Conservation (phyloP, 2,888 invertebrate genomes). For the Lithodes maja region DNA sequence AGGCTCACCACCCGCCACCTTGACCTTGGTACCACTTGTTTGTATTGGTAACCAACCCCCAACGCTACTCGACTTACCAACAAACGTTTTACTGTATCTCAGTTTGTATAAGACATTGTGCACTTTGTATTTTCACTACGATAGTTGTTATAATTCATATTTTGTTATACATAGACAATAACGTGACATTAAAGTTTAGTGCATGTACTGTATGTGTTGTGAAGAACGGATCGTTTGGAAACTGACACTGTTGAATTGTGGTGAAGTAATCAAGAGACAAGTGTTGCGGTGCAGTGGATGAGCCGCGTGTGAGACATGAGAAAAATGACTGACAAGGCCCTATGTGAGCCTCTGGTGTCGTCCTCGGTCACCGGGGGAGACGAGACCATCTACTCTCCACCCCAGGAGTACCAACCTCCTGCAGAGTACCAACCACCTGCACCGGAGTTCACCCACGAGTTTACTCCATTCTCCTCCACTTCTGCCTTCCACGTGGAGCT, state of each 20-base stretch:
- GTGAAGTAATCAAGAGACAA: slow-evolving; percentile 8
- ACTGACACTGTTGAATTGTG: not conserved
- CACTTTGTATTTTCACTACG: too few species aligned
- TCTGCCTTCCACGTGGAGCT: slow-evolving; percentile 29
- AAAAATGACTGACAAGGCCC: slow-evolving; percentile 53
- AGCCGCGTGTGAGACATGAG: slow-evolving; percentile 36
- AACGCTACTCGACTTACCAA: not conserved
- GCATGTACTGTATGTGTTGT: slow-evolving; percentile 36
- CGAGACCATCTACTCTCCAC: slow-evolving; percentile 36
- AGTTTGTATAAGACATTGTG: too few species aligned
- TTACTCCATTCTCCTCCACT: slow-evolving; percentile 38
- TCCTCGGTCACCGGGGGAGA: slow-evolving; percentile 49
- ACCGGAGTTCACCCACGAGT: slow-evolving; percentile 10
- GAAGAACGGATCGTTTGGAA: slow-evolving; percentile 3
- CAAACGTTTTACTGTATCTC: too few species aligned
- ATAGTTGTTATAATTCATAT: too few species aligned
- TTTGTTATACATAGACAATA: not conserved
- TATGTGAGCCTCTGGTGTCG: slow-evolving; percentile 57
- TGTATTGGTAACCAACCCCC: not conserved
- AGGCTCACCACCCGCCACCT: slow-evolving; percentile 15
- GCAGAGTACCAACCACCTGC: not conserved
- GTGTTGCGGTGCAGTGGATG: slow-evolving; percentile 16
- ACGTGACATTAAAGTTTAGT: slow-evolving; percentile 18
- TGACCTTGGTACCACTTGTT: slow-evolving; percentile 43
- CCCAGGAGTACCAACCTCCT: slow-evolving; percentile 35